A percentile compares a stretch with the other conserved stretches of the same genome.
Conservation (phyloP, 2,113 vertebrate species). For the Mungos mungo region DNA sequence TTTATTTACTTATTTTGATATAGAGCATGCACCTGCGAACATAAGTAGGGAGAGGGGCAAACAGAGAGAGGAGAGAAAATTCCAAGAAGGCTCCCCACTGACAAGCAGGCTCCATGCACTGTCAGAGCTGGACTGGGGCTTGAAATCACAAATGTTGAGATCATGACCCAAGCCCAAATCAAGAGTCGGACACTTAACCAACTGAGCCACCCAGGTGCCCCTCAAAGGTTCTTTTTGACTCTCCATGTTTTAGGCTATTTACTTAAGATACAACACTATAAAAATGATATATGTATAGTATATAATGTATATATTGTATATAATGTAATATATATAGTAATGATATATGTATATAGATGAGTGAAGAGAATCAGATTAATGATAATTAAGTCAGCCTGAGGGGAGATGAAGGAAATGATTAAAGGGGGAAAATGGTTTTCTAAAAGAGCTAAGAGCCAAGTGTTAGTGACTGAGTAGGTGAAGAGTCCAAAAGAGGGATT, state of each 20-base stretch:
- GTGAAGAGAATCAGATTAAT: background rate
- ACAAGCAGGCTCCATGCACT: too few relatives aligned
- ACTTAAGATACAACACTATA: background rate
- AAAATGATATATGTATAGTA: constrained; percentile 26
- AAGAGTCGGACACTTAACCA: too few relatives aligned
- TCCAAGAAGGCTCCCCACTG: too few relatives aligned
- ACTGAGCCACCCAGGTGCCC: too few relatives aligned
- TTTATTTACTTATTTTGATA: too few relatives aligned
- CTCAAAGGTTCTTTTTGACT: background rate
- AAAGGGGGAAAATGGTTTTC: background rate
- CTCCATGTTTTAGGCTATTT: background rate
- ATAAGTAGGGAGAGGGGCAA: too few relatives aligned
- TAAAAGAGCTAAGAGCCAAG: background rate
- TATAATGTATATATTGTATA: too few relatives aligned
- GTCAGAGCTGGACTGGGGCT: too few relatives aligned
- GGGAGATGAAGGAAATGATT: background rate
- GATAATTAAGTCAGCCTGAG: background rate
- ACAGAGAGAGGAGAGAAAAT: too few relatives aligned
- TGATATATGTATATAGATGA: background rate
- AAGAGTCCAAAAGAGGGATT: background rate
- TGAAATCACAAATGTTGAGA: too few relatives aligned
- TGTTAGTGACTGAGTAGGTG: background rate
- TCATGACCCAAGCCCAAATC: too few relatives aligned
- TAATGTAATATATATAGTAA: background rate
- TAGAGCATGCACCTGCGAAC: too few relatives aligned